Evolutionary conservation across 2,888 invertebrate species (phyloP), one percentile per base, ranked within the genome.

Genomic region (Apamea epomidion): DNA sequence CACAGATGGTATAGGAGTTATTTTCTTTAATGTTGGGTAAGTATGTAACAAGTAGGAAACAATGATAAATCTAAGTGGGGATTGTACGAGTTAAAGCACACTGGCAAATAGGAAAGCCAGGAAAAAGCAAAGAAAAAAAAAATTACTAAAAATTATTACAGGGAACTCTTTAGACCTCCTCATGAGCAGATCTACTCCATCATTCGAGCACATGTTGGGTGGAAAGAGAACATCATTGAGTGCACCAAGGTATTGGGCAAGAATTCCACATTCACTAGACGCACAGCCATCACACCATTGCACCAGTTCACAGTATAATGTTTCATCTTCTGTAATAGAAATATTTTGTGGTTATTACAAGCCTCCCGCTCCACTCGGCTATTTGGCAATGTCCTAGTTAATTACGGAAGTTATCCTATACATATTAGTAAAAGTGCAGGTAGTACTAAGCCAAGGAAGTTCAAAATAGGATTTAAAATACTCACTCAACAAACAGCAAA

Each of bases 121-220:
- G 16, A 45, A 16, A 16, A 42, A 60, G 0, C 1, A 4, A 45
- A 77, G 4, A 18, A 1, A 70, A 51, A 78, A 51, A 78, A 54
- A 68, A 78, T 16, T 16, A 68, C 74, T 72, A 64, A 78, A 83
- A 81, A 76, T 80, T 76, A 84, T 95, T 97, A 98, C 98, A 76
- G 98, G 98, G 94, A 98, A 98, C 74, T 97, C 95, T 88, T 97
- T 97, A 69, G 97, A 97, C 32, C 98, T 97, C 89, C 98, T 97
- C 98, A 98, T 98, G 32, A 98, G 96, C 75, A 98, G 93, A 91
- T 98, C 98, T 6, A 98, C 97, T 12, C 98, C 98, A 45, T 97
- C 97, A 70, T 96, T 93, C 25, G 97, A 95, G 81, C 97, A 97
- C 90, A 97, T 96, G 76, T 97, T 97, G 0, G 97, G 96, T 0